Evolutionary conservation across 1,140 invertebrate genomes (phyloP).

Genomic region (Drosophila melanica): DNA sequence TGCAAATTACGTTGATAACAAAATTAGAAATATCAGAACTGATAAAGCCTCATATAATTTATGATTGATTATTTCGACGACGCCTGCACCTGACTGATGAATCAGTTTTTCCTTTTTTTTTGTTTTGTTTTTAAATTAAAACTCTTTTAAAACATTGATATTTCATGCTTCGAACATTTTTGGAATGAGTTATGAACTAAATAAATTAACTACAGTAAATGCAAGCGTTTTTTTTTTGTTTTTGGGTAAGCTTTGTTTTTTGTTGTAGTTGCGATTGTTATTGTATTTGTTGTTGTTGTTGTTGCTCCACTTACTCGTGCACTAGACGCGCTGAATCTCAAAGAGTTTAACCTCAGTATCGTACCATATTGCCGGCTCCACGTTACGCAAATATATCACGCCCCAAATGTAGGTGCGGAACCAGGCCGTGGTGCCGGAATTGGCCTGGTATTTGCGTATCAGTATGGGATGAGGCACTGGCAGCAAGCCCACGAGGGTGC

Average conservation of each 20-base stretch:
- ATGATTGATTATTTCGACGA: constrained; percentile 16
- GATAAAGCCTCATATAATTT: constrained; percentile 33
- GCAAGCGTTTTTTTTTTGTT: constrained; percentile 86
- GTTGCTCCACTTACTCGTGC: constrained; percentile 84
- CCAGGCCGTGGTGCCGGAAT: constrained; percentile 99
- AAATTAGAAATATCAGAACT: constrained; percentile 3
- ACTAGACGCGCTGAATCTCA: constrained; percentile 95
- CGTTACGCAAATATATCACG: constrained; percentile 98
- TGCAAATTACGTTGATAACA: constrained; percentile 1
- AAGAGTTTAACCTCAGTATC: constrained; percentile 99
- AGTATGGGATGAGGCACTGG: constrained; percentile 99
- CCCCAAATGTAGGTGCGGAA: constrained; percentile 99
- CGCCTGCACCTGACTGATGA: constrained; percentile 4
- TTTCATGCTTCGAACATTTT: constrained; percentile 27
- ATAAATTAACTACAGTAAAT: constrained; percentile 85
- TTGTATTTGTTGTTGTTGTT: constrained; percentile 19
- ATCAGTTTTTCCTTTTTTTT: constrained; percentile 1
- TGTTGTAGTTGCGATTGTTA: constrained; percentile 38
- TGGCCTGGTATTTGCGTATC: constrained; percentile 99
- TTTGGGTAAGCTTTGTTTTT: constrained; percentile 82
- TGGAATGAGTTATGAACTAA: constrained; percentile 67
- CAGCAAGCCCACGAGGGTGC: constrained; percentile 97
- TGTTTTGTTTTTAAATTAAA: background rate
- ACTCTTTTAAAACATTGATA: constrained; percentile 43
- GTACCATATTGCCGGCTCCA: constrained; percentile 99